Base-by-base conservation (phyloP, 2,888 invertebrate species). In the Apotomis betuletana region DNA sequence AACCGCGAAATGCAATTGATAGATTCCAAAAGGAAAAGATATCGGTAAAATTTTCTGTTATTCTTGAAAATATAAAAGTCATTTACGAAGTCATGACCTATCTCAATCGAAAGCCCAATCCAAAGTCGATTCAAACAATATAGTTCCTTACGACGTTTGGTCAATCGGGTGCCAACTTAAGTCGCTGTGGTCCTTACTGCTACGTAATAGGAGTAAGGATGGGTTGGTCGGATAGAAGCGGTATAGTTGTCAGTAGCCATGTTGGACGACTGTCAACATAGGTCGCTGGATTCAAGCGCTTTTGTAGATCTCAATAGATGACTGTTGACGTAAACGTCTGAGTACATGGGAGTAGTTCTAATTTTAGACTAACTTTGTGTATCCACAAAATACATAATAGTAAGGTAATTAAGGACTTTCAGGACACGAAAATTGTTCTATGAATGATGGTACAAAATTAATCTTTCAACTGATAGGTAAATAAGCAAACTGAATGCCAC, bases 281-380 rank as follows among this genome's bases (percentile, higher is more conserved):
- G 65, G 60, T 67, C 63, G 63, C 61, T 46, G 63, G 27, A 46
- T 27, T 52, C 27, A 54, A 70, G 70, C 54, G 70, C 70, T 67
- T 67, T 55, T 46, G 49, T 41, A 49, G 65, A 55, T 70, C 55
- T 36, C 44, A 41, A 44, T 44, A 12, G 5, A 41, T 9, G 12
- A 49, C 10, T 41, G 41, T 41, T 41, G 41, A 41, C 41, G 5
- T 5, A 41, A 41, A 41, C 41, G 41, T 41, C 41, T 41, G 41
- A 41, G 27, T 27, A 27, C 27, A 27, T 27, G 27, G 27, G 27
- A 27, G 27, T 27, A 27, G 27, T 27, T 27, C 27, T 27, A 2
- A 27, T 27, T 1, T 27, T 27, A 27, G 27, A 27, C 27, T 27
- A 27, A 27, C 27, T 15, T 15, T 27, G 27, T 27, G 27, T 27